Evolutionary conservation across 2,797 vertebrate genomes (phyloP).

Genomic region (Ibycter americanus): DNA sequence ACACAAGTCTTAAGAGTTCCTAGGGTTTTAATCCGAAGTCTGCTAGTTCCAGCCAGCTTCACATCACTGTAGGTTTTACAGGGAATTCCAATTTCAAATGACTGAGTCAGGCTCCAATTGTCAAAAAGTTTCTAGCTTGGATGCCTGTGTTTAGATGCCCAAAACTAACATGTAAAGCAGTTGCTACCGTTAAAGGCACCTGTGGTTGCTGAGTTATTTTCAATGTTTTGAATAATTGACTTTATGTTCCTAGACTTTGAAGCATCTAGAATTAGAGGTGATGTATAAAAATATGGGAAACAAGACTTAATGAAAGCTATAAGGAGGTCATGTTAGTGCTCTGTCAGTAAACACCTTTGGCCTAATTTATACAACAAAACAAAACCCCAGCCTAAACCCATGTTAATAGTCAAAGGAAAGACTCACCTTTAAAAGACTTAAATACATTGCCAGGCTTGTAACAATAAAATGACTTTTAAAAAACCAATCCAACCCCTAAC

Average conservation of each 20-base stretch:
- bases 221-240: neutral
- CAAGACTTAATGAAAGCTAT: neutral
- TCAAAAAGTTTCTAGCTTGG: neutral
- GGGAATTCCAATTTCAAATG: neutral
- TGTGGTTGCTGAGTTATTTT: neutral
- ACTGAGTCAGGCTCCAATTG: neutral
- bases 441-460: neutral
- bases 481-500: neutral
- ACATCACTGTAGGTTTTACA: neutral
- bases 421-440: neutral
- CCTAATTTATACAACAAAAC: neutral
- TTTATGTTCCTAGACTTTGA: neutral
- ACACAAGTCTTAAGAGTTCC: neutral
- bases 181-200: neutral
- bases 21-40: neutral
- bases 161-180: neutral
- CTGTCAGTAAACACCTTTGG: neutral
- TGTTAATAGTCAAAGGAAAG: neutral
- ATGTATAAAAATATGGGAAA: neutral
- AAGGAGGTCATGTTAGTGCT: neutral
- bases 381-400: neutral
- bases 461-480: neutral
- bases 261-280: neutral
- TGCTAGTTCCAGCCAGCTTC: neutral
- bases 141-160: neutral